Evolutionary conservation across 2,113 vertebrate genomes (phyloP), one percentile per base, ranked within the genome.

Genomic region (Donacobius atricapilla): DNA sequence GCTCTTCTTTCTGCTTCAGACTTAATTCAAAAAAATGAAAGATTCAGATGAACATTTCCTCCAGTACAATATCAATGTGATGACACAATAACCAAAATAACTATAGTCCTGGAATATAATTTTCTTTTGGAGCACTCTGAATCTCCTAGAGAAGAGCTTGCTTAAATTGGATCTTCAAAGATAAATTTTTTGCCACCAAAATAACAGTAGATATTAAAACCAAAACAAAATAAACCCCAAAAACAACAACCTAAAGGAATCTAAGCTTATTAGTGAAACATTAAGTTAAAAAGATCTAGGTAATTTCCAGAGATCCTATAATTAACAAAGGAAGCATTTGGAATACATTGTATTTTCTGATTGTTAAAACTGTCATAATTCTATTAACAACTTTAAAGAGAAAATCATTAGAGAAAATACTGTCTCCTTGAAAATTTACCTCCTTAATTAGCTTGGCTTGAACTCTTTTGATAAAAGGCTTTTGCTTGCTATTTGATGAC

Each of bases 101-200:
- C 96, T 92, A 83, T 11, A 83, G 31, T 90, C 21, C 72, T 88
- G 57, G n/a, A 95, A 94, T 39, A 75, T 64, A 60, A 63, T 90
- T 92, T 90, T 93, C 60, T 87, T 89, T 83, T 89, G 60, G 92
- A 93, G 80, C 15, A 93, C 51, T 68, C 54, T 48, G 13, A 81
- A 11, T 33, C 40, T 94, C 80, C 3, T 12, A 60, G 54, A 96
- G 60, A 80, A 78, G n/a, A 83, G 11, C 9, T 14, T 90, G 48
- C 47, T 92, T 90, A 88, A 96, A 90, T 27, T 92, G 72, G 21
- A 81, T 97, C 83, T 95, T 96, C 96, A 96, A 96, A 97, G 93
- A 61, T 69, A 84, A 93, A 87, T 83, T 31, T 78, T 83, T 92
- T 96, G 83, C 83, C 76, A 83, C 56, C 51, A 87, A 93, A 95